These are phyloP conservation scores for Abramis brama DNA, from an alignment of 2,113 vertebrate genomes.

Conservation along the genomic window DNA sequence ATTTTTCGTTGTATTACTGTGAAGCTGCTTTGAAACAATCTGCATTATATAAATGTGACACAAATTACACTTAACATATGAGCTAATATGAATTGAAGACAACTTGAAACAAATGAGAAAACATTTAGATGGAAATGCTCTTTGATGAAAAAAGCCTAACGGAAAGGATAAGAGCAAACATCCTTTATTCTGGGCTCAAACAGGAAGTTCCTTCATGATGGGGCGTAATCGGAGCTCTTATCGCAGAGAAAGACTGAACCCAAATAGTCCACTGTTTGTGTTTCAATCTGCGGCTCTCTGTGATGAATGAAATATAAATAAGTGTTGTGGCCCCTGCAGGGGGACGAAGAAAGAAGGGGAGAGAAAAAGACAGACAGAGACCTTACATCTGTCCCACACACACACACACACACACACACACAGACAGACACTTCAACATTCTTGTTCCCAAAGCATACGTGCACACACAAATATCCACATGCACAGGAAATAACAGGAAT, in stretches of 20 bases:
- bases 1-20: neutral
- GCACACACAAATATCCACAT: constrained; percentile 51
- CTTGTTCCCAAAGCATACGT: constrained; percentile 21
- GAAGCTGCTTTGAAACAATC: neutral
- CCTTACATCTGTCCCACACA: constrained; percentile 47
- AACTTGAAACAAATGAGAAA: constrained; percentile 5
- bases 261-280: constrained; percentile 82
- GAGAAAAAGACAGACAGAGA: constrained; percentile 49
- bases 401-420: constrained; percentile 45
- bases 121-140: constrained; percentile 35
- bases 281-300: constrained; percentile 68
- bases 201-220: constrained; percentile 78
- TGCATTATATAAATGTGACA: constrained; percentile 3
- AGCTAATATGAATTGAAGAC: neutral
- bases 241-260: constrained; percentile 78
- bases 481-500: constrained; percentile 53
- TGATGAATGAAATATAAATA: constrained; percentile 88
- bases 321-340: constrained; percentile 72
- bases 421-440: constrained; percentile 18
- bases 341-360: constrained; percentile 77
- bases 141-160: constrained; percentile 58
- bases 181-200: constrained; percentile 75
- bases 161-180: constrained; percentile 64
- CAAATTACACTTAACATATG: neutral
- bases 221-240: constrained; percentile 79